Conservation (phyloP, 64 coral and sea anemone species). For the Catalaphyllia jardinei region DNA sequence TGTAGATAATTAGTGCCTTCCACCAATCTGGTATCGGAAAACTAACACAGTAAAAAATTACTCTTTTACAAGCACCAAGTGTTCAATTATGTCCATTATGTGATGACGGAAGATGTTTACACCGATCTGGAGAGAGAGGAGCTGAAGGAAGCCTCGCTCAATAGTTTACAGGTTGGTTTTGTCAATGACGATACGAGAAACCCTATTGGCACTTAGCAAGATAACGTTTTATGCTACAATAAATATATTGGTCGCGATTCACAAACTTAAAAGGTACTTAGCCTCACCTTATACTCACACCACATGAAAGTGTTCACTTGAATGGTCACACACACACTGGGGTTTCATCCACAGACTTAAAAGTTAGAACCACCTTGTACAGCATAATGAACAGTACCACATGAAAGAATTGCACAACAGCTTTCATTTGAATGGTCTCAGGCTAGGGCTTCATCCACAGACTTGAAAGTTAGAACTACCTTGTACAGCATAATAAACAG, state of each 20-base stretch:
- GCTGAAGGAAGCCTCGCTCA: constrained; percentile 73
- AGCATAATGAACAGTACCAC: no score
- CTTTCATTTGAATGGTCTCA: neutral
- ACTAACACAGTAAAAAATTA: neutral
- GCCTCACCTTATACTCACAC: no score
- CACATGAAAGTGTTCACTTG: no score
- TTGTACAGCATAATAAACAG: neutral
- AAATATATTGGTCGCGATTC: no score
- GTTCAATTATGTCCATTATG: constrained; percentile 82
- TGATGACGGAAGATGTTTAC: constrained; percentile 88
- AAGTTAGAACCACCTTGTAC: no score
- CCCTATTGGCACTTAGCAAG: no score
- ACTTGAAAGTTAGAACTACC: neutral
- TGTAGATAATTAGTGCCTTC: no score
- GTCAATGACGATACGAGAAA: neutral
- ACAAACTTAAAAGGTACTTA: no score
- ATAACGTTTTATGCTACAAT: no score
- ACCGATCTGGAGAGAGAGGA: constrained; percentile 94
- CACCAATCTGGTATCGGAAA: neutral
- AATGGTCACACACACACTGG: no score
- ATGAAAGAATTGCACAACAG: neutral
- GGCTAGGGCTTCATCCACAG: neutral
- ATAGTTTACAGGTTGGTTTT: constrained; percentile 74
- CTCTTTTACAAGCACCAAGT: constrained; percentile 78
- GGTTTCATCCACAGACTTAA: no score